These are phyloP conservation scores for Meda fulgida DNA, from an alignment of 2,797 vertebrate species.

Conservation along the genomic window DNA sequence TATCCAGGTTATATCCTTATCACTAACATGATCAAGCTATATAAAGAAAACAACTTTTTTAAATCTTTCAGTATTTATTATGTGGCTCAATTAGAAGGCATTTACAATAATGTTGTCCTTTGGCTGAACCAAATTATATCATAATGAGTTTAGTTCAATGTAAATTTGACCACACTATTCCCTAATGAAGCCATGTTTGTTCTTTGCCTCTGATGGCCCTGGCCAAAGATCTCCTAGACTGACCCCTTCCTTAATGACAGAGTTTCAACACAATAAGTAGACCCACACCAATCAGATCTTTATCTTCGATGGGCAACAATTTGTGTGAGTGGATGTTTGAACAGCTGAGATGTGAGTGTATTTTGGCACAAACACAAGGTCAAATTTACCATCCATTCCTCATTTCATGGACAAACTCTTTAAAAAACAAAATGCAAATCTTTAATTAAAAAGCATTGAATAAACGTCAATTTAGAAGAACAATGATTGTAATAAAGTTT, in stretches of 20 bases:
- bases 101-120: not conserved
- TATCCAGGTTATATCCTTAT: not conserved
- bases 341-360: slow-evolving; percentile 47
- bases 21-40: not conserved
- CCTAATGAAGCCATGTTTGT: slow-evolving; percentile 12
- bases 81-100: not conserved
- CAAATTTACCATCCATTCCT: slow-evolving; percentile 16
- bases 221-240: not conserved
- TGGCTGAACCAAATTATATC: slow-evolving; percentile 9
- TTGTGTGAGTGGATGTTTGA: slow-evolving; percentile 42
- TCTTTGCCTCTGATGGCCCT: not conserved
- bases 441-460: not conserved
- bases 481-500: slow-evolving; percentile 32
- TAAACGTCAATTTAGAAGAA: not conserved
- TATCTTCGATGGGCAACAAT: slow-evolving; percentile 46
- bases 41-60: not conserved
- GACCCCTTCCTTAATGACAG: slow-evolving; percentile 9
- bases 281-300: slow-evolving; percentile 35
- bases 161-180: slow-evolving; percentile 6
- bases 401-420: not conserved
- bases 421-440: not conserved
- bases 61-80: not conserved
- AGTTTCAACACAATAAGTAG: slow-evolving; percentile 19
- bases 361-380: slow-evolving; percentile 25
- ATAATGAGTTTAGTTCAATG: not conserved